Conservation (phyloP, 2,113 vertebrate genomes). For the Phainopepla nitens region DNA sequence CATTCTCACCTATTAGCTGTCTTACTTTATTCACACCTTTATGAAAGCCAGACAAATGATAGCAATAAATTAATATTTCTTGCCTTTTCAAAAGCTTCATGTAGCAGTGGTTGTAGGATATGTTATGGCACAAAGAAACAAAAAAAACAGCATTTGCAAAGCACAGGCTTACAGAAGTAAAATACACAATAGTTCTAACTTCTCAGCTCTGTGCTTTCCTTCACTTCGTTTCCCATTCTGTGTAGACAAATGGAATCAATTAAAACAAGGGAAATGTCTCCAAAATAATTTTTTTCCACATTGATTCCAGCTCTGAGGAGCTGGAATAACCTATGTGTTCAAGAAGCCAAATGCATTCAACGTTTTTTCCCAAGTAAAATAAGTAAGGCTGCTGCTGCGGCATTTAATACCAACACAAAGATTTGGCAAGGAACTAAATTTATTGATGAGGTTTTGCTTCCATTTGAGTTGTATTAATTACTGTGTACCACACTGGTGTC, state of each 20-base stretch:
- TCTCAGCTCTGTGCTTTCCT: neutral
- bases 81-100: neutral
- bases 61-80: neutral
- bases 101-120: neutral
- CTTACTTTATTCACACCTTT: neutral
- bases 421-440: neutral
- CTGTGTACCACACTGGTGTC: neutral
- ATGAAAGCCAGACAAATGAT: neutral
- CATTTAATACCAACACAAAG: neutral
- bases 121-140: neutral
- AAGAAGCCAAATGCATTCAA: neutral
- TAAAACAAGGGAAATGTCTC: neutral
- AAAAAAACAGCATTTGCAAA: neutral
- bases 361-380: neutral
- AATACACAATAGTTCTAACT: neutral
- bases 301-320: neutral
- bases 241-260: neutral
- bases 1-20: neutral
- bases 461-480: neutral
- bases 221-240: neutral
- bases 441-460: neutral
- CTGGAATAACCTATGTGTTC: neutral
- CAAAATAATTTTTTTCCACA: neutral
- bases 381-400: neutral
- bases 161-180: neutral